A percentile compares a stretch with the other conserved stretches of the same genome.
These are phyloP conservation scores for Siderastrea siderea DNA, from an alignment of 92 coral and sea anemone genomes.

Conservation along the genomic window DNA sequence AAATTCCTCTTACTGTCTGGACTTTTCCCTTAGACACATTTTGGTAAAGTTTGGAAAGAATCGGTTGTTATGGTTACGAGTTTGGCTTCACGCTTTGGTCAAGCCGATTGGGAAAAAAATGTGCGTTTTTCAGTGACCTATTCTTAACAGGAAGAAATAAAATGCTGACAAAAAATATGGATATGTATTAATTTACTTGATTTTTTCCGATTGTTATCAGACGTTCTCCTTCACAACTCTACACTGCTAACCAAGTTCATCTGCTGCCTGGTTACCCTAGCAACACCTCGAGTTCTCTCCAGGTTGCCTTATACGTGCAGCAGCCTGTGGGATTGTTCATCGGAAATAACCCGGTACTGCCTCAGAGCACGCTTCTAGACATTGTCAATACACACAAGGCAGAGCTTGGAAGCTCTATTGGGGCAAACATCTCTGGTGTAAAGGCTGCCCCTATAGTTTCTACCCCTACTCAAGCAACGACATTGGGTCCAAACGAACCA, in stretches of 20 bases:
- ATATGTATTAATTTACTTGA: too few relatives aligned
- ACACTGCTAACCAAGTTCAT: slow-evolving; percentile 37
- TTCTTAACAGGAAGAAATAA: too few relatives aligned
- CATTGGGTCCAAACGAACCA: not conserved
- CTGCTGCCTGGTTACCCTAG: slow-evolving; percentile 47
- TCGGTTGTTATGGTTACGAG: too few relatives aligned
- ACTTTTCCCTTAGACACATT: too few relatives aligned
- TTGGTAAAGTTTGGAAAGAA: too few relatives aligned
- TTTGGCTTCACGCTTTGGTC: too few relatives aligned
- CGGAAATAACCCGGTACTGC: slow-evolving; percentile 8
- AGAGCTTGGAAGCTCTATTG: slow-evolving; percentile 12
- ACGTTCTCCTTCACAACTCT: not conserved
- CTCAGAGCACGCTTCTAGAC: not conserved
- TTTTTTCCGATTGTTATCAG: not conserved
- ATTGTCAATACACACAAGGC: not conserved
- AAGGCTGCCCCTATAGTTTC: not conserved
- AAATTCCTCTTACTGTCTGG: too few relatives aligned
- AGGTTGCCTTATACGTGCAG: slow-evolving; percentile 23
- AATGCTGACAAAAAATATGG: too few relatives aligned
- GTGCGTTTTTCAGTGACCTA: too few relatives aligned
- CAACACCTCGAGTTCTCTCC: slow-evolving; percentile 1
- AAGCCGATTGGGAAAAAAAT: too few relatives aligned
- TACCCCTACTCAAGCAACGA: not conserved
- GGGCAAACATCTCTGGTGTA: slow-evolving; percentile 7
- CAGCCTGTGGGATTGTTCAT: slow-evolving; percentile 22